A percentile compares a stretch with the other conserved stretches of the same genome.
phyloP scores from a whole-genome alignment of 2,888 invertebrate genomes.

The Napeogenes inachia region DNA sequence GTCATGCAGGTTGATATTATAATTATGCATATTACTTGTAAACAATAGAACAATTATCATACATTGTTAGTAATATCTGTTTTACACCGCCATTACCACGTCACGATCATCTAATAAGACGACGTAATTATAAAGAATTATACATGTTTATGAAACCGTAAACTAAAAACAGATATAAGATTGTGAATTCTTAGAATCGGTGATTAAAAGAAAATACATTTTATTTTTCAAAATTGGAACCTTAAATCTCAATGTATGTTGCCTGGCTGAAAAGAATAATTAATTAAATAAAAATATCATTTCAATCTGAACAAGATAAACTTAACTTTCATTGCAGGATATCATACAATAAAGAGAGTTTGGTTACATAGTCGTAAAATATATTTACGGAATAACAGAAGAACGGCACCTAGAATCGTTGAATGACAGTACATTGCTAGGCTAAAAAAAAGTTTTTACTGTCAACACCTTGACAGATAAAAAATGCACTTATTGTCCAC shows the following conservation, averaged over 20 bases:
- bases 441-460: slow-evolving; percentile 17
- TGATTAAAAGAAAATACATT: too few relatives aligned
- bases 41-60: slow-evolving; percentile 1
- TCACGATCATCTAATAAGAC: slow-evolving; percentile 3
- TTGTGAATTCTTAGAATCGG: slow-evolving; percentile 7
- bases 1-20: background rate
- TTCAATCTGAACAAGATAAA: too few relatives aligned
- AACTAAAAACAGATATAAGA: background rate
- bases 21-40: background rate
- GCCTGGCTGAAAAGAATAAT: too few relatives aligned
- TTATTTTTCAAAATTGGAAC: too few relatives aligned
- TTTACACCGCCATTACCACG: slow-evolving; percentile 3
- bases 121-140: background rate
- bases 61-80: slow-evolving; percentile 1
- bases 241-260: too few relatives aligned
- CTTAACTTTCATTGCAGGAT: too few relatives aligned
- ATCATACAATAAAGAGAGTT: background rate
- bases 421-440: slow-evolving; percentile 43
- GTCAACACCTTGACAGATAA: slow-evolving; percentile 30
- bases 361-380: too few relatives aligned
- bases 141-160: background rate
- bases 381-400: slow-evolving; percentile 6
- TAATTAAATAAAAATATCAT: too few relatives aligned
- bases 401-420: slow-evolving; percentile 16
- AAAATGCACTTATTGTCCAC: slow-evolving; percentile 50